Evolutionary conservation across 2,113 vertebrate species (phyloP).

Genomic region (Coturnix japonica): DNA sequence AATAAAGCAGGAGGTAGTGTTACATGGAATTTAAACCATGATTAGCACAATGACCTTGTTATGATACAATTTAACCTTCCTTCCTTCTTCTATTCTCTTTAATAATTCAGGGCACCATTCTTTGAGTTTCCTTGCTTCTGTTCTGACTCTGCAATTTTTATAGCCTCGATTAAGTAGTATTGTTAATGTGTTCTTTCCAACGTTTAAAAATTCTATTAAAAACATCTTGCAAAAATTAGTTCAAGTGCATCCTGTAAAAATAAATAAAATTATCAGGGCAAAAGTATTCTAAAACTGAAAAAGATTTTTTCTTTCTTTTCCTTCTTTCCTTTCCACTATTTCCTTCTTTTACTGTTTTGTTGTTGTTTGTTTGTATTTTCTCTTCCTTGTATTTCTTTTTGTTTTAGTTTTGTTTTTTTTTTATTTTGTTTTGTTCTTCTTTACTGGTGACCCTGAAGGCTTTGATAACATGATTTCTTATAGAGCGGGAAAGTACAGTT

Average conservation of each 20-base stretch:
- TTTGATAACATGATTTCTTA: too few species aligned
- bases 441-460: too few species aligned
- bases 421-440: too few species aligned
- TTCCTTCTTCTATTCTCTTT: constrained; percentile 73
- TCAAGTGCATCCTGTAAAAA: not conserved
- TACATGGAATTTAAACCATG: constrained; percentile 82
- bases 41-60: constrained; percentile 79
- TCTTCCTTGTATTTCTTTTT: too few species aligned
- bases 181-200: constrained; percentile 32
- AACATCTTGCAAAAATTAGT: constrained; percentile 21
- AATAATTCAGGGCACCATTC: constrained; percentile 81
- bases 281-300: too few species aligned
- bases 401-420: too few species aligned
- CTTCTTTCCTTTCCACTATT: too few species aligned
- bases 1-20: constrained; percentile 81
- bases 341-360: too few species aligned
- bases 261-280: not conserved
- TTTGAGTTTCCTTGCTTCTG: not conserved
- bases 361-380: too few species aligned
- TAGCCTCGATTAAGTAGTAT: not conserved
- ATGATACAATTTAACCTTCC: constrained; percentile 83
- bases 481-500: too few species aligned
- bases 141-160: constrained; percentile 8
- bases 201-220: constrained; percentile 25
- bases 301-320: too few species aligned